Conservation (phyloP, 1,140 invertebrate genomes). For the Drosophila athabasca region DNA sequence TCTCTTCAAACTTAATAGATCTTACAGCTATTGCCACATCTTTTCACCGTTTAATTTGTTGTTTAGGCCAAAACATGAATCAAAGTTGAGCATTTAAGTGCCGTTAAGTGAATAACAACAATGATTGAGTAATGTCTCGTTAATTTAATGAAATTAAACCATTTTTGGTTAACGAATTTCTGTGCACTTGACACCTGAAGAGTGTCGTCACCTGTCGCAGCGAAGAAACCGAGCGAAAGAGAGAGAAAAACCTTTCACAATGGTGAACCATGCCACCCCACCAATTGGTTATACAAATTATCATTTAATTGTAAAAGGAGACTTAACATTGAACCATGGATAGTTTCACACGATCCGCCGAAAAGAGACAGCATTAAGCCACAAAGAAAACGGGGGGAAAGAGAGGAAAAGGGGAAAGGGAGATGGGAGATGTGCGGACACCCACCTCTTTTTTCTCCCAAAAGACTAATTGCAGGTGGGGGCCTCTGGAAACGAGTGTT, state of each 20-base stretch:
- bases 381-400: no score
- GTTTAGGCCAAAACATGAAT: not conserved
- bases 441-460: slow-evolving; percentile 40
- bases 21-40: not conserved
- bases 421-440: slow-evolving; percentile 27
- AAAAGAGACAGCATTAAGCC: not conserved
- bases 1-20: not conserved
- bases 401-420: no score
- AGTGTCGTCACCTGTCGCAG: slow-evolving; percentile 34
- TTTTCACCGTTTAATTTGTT: not conserved
- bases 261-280: not conserved
- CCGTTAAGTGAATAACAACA: not conserved
- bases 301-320: slow-evolving; percentile 19
- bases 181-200: slow-evolving; percentile 66
- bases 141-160: slow-evolving; percentile 19
- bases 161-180: slow-evolving; percentile 39
- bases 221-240: no score
- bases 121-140: slow-evolving; percentile 29
- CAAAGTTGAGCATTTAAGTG: not conserved
- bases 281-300: slow-evolving; percentile 50
- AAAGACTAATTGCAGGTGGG: slow-evolving; percentile 61
- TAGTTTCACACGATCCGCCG: slow-evolving; percentile 42
- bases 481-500: slow-evolving; percentile 45
- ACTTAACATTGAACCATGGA: slow-evolving; percentile 28
- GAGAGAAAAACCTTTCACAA: slow-evolving; percentile 40